Evolutionary conservation across 1,140 invertebrate species (phyloP).

Genomic region (Brachionus sp.): DNA sequence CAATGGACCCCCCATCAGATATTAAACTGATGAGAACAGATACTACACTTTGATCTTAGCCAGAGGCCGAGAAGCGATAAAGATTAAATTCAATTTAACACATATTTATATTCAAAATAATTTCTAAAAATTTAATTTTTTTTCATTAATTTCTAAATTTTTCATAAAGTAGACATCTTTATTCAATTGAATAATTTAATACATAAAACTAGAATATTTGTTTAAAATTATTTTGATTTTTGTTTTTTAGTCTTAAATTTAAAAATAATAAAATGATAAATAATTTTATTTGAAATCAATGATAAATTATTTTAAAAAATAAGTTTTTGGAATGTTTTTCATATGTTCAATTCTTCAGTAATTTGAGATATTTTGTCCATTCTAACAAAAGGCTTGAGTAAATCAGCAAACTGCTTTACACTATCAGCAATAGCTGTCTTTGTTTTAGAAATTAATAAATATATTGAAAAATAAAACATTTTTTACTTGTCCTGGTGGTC

Average conservation of each 20-base stretch:
- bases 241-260: too few species aligned
- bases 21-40: slow-evolving; percentile 45
- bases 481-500: slow-evolving; percentile 6
- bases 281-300: not conserved
- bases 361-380: slow-evolving; percentile 40
- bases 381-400: slow-evolving; percentile 35
- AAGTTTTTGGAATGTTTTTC: not conserved
- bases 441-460: not conserved
- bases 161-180: slow-evolving; percentile 1
- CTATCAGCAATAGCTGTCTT: not conserved
- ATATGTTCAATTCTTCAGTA: slow-evolving; percentile 33
- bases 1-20: slow-evolving; percentile 42
- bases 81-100: not conserved
- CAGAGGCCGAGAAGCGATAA: slow-evolving; percentile 44
- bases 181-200: not conserved
- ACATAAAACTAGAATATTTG: not conserved
- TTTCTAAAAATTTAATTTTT: not conserved
- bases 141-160: not conserved
- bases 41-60: slow-evolving; percentile 45
- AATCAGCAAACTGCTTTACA: slow-evolving; percentile 40
- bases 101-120: not conserved
- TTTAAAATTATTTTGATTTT: not conserved
- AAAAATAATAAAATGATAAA: too few species aligned
- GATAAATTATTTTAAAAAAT: not conserved
- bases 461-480: not conserved